Conservation (phyloP, 2,113 vertebrate genomes). For the Leiothrix lutea region DNA sequence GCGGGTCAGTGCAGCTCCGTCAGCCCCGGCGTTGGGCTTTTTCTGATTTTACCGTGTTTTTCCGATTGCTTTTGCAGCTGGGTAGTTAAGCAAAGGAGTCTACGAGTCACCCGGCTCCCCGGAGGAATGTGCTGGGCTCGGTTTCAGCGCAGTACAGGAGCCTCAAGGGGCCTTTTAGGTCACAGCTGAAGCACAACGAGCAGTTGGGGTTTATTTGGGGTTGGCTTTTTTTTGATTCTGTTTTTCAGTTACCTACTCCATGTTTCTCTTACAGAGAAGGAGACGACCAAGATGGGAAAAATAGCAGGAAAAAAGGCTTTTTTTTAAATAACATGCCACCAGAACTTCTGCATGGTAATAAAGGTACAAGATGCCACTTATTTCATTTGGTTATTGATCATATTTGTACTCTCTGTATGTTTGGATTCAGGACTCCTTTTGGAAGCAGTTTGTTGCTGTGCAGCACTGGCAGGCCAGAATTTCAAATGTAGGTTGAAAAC, state of each 20-base stretch:
- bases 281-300: background rate
- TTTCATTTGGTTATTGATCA: background rate
- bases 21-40: accelerated
- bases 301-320: background rate
- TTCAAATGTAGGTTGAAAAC: background rate
- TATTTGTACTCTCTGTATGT: background rate
- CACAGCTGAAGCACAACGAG: background rate
- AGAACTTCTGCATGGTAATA: constrained; percentile 1
- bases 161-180: background rate
- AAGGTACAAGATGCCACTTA: background rate
- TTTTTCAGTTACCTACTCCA: background rate
- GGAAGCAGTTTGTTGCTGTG: background rate
- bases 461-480: background rate
- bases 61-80: background rate
- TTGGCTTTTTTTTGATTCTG: background rate
- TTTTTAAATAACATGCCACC: constrained; percentile 22
- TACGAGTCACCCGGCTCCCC: accelerated
- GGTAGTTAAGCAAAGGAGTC: accelerated
- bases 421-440: background rate
- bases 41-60: accelerated
- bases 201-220: background rate
- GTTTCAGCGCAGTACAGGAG: background rate
- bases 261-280: constrained; percentile 36
- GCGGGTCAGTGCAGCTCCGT: background rate
- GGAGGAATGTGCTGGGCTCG: background rate